These are phyloP conservation scores for Ciconia nigra DNA, from an alignment of 2,797 vertebrate genomes.

Conservation along the genomic window DNA sequence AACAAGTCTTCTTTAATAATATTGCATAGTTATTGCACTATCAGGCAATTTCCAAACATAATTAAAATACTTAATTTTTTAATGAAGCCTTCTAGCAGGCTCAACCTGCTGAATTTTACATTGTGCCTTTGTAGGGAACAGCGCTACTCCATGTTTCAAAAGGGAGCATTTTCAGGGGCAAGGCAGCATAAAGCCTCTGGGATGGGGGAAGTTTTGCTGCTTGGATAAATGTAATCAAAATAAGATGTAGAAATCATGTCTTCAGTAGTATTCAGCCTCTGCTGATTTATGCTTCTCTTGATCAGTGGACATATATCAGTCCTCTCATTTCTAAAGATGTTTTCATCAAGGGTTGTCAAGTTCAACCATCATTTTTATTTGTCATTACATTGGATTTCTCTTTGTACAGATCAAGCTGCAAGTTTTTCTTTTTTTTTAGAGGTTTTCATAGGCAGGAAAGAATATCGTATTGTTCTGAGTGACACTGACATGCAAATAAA, in stretches of 20 bases:
- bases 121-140: not conserved
- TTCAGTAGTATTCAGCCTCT: not conserved
- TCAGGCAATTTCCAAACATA: not conserved
- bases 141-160: not conserved
- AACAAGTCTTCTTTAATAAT: not conserved
- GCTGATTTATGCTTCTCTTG: not conserved
- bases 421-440: not conserved
- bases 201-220: not conserved
- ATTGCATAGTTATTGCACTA: not conserved
- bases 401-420: not conserved
- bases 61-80: not conserved
- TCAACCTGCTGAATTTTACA: not conserved
- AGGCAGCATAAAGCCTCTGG: not conserved
- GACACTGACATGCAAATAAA: constrained; percentile 34
- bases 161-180: not conserved
- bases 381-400: not conserved
- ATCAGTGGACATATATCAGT: not conserved
- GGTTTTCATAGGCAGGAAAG: not conserved
- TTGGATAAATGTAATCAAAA: not conserved
- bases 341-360: not conserved
- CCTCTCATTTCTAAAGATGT: not conserved
- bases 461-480: constrained; percentile 19
- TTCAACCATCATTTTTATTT: not conserved
- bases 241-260: not conserved
- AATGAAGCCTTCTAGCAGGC: not conserved